Percentiles rank a stretch among this genome's conserved stretches.
phyloP scores from a whole-genome alignment of 2,113 vertebrate genomes.

The Charadrius vociferus region DNA sequence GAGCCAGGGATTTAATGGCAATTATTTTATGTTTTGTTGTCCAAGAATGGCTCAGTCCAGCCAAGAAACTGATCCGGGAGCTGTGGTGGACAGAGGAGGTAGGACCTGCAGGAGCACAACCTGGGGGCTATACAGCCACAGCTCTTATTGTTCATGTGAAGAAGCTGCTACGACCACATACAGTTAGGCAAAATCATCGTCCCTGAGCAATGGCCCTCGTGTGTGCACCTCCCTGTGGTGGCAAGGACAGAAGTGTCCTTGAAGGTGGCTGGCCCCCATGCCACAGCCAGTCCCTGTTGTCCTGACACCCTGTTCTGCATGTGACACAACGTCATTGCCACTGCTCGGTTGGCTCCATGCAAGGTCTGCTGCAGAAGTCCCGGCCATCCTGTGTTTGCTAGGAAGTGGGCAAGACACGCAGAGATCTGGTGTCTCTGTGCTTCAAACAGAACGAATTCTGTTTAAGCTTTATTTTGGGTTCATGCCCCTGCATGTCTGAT shows the following conservation, averaged over 20 bases:
- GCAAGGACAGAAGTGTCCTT: neutral
- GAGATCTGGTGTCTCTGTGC: neutral
- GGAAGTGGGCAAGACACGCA: neutral
- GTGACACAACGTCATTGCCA: neutral
- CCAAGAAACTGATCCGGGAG: neutral
- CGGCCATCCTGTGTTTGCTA: rapidly evolving
- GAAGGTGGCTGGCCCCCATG: rapidly evolving
- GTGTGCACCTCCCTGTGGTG: neutral
- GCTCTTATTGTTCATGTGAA: neutral
- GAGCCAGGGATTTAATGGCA: neutral
- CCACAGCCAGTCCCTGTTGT: neutral
- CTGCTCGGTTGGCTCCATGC: neutral
- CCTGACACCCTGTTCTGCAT: neutral
- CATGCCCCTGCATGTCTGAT: neutral
- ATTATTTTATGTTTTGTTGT: neutral
- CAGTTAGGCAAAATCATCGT: neutral
- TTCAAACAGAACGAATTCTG: neutral
- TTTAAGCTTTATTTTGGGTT: neutral
- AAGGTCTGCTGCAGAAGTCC: neutral
- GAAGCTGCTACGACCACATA: neutral
- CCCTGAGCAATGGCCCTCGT: neutral
- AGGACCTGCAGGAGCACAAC: neutral
- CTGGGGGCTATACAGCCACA: rapidly evolving
- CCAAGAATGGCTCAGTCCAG: neutral
- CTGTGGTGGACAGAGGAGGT: neutral